Evolutionary conservation across 2,797 vertebrate genomes (phyloP).

Genomic region (Sebastolobus altivelis): DNA sequence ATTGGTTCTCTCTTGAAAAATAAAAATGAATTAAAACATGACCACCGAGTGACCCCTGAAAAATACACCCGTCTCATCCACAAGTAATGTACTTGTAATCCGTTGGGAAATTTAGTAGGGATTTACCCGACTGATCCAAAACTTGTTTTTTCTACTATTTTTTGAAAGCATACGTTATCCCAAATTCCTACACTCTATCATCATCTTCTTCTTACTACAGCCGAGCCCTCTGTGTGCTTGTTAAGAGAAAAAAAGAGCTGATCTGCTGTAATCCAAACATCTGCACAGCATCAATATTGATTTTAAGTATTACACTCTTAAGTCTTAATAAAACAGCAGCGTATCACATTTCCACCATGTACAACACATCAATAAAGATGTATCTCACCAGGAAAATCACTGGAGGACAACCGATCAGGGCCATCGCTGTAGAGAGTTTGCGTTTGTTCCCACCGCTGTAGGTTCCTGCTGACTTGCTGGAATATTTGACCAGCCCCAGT

Average conservation of each 20-base stretch:
- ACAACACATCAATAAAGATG: constrained; percentile 16
- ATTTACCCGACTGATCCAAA: constrained; percentile 42
- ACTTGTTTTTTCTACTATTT: constrained; percentile 18
- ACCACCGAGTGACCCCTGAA: constrained; percentile 48
- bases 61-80: constrained; percentile 36
- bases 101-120: constrained; percentile 51
- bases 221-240: constrained; percentile 10
- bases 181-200: constrained; percentile 19
- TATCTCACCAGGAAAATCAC: constrained; percentile 94
- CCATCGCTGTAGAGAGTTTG: constrained; percentile 97
- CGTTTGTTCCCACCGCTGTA: constrained; percentile 98
- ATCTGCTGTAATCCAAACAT: constrained; percentile 44
- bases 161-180: not conserved
- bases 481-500: constrained; percentile 92
- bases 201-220: not conserved
- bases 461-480: constrained; percentile 92
- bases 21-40: constrained; percentile 41
- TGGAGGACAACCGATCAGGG: constrained; percentile 94
- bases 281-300: constrained; percentile 42
- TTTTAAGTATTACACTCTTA: constrained; percentile 37
- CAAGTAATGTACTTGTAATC: constrained; percentile 58
- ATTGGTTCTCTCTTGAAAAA: constrained; percentile 35
- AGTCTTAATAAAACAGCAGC: constrained; percentile 26
- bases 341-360: not conserved
- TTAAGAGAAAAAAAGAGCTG: constrained; percentile 14